Evolutionary conservation across 2,113 vertebrate species (phyloP).

Genomic region (Osmerus eperlanus): DNA sequence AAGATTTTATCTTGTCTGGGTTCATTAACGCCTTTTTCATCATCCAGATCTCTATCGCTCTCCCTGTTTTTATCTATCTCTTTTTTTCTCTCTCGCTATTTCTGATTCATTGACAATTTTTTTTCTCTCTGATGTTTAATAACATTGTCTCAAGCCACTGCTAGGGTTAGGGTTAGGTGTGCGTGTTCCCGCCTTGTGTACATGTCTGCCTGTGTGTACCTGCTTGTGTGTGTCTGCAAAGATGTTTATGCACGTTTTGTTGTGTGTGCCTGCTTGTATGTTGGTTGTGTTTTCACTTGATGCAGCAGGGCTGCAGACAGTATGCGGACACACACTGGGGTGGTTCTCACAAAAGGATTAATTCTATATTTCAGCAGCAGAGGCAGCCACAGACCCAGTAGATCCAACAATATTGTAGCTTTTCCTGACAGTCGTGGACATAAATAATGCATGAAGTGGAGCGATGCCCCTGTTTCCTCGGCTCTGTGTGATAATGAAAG

Average conservation of each 20-base stretch:
- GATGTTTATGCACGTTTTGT: too few species aligned
- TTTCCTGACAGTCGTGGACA: constrained; percentile 16
- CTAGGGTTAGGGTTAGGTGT: too few species aligned
- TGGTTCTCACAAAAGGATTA: constrained; percentile 33
- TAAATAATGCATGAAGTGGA: constrained; percentile 44
- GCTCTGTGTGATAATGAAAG: constrained; percentile 47
- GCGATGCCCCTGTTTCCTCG: constrained; percentile 27
- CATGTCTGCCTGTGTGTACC: too few species aligned
- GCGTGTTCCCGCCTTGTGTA: too few species aligned
- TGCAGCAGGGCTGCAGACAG: constrained; percentile 1
- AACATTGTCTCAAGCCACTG: too few species aligned
- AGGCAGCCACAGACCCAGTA: not conserved
- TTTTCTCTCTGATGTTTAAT: too few species aligned
- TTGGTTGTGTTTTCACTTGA: not conserved
- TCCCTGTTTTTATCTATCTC: not conserved
- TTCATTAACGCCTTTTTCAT: not conserved
- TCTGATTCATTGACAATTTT: too few species aligned
- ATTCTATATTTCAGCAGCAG: constrained; percentile 27
- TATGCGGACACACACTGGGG: constrained; percentile 13
- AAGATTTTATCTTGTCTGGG: constrained; percentile 1
- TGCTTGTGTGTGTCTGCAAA: constrained; percentile 1
- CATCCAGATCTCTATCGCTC: not conserved
- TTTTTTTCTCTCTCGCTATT: too few species aligned
- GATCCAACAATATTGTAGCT: constrained; percentile 19
- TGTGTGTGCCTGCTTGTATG: not conserved